These are phyloP conservation scores for Philaenus spumarius DNA, from an alignment of 1,140 invertebrate genomes.

Conservation along the genomic window DNA sequence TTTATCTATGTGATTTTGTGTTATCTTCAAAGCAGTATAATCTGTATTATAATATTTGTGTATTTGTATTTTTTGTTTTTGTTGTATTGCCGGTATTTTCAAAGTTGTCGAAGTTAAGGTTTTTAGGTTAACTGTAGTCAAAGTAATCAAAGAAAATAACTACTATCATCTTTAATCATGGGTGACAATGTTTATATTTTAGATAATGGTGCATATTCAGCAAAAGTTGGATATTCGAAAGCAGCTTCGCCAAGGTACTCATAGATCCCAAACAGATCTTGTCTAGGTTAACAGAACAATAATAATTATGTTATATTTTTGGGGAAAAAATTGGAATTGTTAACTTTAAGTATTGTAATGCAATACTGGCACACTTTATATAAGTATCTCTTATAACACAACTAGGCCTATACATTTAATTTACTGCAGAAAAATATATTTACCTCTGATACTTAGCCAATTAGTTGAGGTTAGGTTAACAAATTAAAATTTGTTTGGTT, in stretches of 20 bases:
- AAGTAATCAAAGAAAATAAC: too few species aligned
- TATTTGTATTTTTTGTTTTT: too few species aligned
- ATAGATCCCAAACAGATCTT: background rate
- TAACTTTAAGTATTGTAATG: background rate
- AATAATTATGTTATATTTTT: background rate
- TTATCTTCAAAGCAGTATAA: too few species aligned
- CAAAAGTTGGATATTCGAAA: conserved; percentile 73
- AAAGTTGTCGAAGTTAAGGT: too few species aligned
- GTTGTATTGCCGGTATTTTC: too few species aligned
- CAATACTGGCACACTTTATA: background rate
- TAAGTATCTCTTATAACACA: background rate
- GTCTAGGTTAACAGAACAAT: background rate
- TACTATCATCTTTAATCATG: conserved; percentile 18
- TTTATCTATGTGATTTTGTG: too few species aligned
- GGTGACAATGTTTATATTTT: conserved; percentile 40
- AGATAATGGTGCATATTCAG: conserved; percentile 81
- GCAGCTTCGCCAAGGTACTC: conserved; percentile 58
- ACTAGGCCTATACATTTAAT: background rate
- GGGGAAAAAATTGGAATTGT: background rate
- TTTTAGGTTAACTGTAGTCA: too few species aligned
- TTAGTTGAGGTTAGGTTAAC: too few species aligned
- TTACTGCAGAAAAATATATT: too few species aligned
- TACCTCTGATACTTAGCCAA: too few species aligned
- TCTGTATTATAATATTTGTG: too few species aligned
- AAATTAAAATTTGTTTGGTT: too few species aligned